A percentile compares a stretch with the other conserved stretches of the same genome.
Evolutionary conservation across 2,888 invertebrate genomes (phyloP).

Genomic region (Drosophila cognata): DNA sequence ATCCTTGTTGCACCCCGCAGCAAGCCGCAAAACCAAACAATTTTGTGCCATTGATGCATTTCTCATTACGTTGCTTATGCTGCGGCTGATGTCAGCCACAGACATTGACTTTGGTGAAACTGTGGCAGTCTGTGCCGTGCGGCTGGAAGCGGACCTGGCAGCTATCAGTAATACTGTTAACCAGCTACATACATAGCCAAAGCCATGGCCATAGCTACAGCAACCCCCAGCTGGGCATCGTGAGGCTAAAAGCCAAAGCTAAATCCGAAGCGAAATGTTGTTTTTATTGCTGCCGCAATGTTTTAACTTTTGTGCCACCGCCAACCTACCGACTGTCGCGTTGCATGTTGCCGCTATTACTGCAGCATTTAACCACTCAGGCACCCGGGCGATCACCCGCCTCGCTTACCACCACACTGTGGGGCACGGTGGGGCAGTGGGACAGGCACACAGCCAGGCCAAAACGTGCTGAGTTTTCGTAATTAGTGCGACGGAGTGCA

Average conservation of each 20-base stretch:
- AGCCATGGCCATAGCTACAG: conserved; percentile 37
- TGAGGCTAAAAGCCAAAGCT: conserved; percentile 32
- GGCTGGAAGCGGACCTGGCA: conserved; percentile 25
- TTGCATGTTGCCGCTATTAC: conserved; percentile 80
- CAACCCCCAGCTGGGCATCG: conserved; percentile 21
- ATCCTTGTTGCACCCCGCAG: conserved; percentile 18
- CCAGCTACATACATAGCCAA: conserved; percentile 17
- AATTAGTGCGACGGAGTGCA: conserved; percentile 79
- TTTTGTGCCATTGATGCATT: conserved; percentile 66
- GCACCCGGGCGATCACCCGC: conserved; percentile 41
- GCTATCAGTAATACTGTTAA: conserved; percentile 66
- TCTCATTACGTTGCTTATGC: conserved; percentile 56
- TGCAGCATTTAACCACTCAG: conserved; percentile 80
- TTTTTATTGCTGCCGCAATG: conserved; percentile 80
- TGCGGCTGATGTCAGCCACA: conserved; percentile 61
- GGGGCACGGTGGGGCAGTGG: conserved; percentile 28
- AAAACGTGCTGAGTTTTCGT: conserved; percentile 80
- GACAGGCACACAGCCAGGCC: conserved; percentile 65
- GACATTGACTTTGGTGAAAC: conserved; percentile 75
- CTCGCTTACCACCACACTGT: conserved; percentile 10
- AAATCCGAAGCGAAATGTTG: conserved; percentile 63
- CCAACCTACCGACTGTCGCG: conserved; percentile 66
- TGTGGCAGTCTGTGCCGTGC: conserved; percentile 52
- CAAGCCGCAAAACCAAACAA: conserved; percentile 37
- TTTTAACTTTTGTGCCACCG: conserved; percentile 71